Evolutionary conservation across 2,113 vertebrate genomes (phyloP), one percentile per base, ranked within the genome.

Genomic region (Lycaon pictus): DNA sequence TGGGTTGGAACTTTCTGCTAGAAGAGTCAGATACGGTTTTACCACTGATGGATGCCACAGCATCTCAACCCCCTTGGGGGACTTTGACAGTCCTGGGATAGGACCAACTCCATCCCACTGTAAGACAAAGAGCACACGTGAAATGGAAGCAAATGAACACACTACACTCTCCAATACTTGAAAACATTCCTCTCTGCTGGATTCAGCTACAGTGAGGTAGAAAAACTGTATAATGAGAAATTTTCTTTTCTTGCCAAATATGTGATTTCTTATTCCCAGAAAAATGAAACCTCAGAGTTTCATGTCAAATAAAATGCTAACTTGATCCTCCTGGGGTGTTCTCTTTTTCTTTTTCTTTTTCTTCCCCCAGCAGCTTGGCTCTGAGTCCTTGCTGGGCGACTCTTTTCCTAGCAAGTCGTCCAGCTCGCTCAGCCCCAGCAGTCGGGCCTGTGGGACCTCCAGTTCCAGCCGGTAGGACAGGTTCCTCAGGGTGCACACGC

Each of bases 61-160:
- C 99, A 99, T 99, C 98, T 99, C 99, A 63, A 99, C 99, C 0
- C 99, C 99, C 97, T 99, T 99, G 11, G 99, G 99, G 96, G 99
- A 99, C 98, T 99, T 99, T 11, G 99, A 99, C 96, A 99, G 99
- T 81, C 99, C 99, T 0, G 99, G 99, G 90, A 99, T 99, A 43
- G 99, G 99, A 80, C 99, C 99, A 23, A 99, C 99, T 65, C 99
- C 99, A 60, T 99, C 99, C 99, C 99, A 99, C 99, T 99, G 98
- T 56, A 94, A 98, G 97, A 96, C 5, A 90, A 98, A 97, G 43
- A 93, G 0, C 1, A 37, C 17, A 88, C 0, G 0, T 63, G 90
- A 65, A 95, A 15, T 16, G 67, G 53, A 85, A 74, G 67, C 69
- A 83, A 91, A 32, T 2, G 56, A 85, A 65, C 10, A 74, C 2